Base-by-base conservation (phyloP, 2,888 invertebrate species). In the Gortyna flavago region DNA sequence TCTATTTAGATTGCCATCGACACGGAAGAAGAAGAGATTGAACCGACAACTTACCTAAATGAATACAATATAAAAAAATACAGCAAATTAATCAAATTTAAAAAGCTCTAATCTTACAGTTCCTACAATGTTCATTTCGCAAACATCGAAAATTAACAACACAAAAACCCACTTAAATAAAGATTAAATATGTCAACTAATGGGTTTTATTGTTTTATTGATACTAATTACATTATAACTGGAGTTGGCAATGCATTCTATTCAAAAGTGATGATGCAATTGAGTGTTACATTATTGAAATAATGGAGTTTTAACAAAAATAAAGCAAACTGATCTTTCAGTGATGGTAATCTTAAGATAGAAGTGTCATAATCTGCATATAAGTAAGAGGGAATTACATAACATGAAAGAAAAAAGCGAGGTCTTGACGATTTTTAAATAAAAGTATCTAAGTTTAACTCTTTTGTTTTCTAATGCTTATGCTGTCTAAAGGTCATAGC, bases 301-400 rank as follows among this genome's bases (percentile, higher is more conserved):
- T 75, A 68, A 68, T 65, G 35, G 57, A 35, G 44, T 69, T 72
- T 73, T 25, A 57, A 57, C 11, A 32, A 66, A 77, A 78, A 79
- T 74, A 76, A 85, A 81, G 61, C 72, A 76, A 85, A 79, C 74
- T 25, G 69, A 66, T 83, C 62, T 29, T 72, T 74, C 66, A 70
- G 68, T 68, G 79, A 78, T 74, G 68, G 66, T 76, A 77, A 76
- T 85, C 70, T 72, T 29, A 51, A 54, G 35, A 77, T 78, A 74
- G 84, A 81, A 83, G 82, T 88, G 86, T 85, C 84, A 89, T 87
- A 89, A 89, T 89, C 85, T 87, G 80, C 86, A 87, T 88, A 86
- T 75, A 82, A 75, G 78, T 78, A 71, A 77, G 68, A 51, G 62
- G 64, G 67, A 67, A 32, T 91, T 89, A 89, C 80, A 82, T 89